Evolutionary conservation across 2,113 vertebrate species (phyloP).

Genomic region (Myocastor coypus): DNA sequence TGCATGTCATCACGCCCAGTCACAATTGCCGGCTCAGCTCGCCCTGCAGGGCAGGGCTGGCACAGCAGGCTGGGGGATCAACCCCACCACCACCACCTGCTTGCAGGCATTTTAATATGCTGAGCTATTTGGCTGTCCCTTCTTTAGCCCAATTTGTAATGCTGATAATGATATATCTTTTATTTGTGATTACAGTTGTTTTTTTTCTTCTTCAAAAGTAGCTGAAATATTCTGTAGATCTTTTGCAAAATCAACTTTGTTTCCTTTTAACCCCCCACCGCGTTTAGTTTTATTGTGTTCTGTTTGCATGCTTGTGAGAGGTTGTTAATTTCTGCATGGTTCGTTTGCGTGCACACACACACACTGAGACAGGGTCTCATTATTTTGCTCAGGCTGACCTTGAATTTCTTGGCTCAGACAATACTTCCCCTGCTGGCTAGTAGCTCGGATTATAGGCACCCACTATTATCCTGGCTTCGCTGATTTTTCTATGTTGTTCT

Average conservation of each 20-base stretch:
- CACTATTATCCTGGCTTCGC: background rate
- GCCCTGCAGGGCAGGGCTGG: no score
- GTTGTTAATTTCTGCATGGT: background rate
- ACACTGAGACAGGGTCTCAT: background rate
- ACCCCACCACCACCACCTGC: no score
- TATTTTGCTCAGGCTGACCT: background rate
- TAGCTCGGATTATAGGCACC: background rate
- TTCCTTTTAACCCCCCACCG: no score
- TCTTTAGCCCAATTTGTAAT: background rate
- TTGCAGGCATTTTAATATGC: no score
- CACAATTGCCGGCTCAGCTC: no score
- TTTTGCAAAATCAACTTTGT: slow-evolving; percentile 3
- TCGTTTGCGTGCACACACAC: background rate
- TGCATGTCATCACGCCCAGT: no score
- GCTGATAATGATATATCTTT: background rate
- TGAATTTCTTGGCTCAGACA: background rate
- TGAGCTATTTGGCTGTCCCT: no score
- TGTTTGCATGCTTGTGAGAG: background rate
- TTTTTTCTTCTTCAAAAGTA: background rate
- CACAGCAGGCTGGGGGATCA: no score
- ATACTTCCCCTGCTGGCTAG: background rate
- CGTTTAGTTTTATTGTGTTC: background rate
- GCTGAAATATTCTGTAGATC: background rate
- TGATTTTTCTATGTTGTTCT: background rate
- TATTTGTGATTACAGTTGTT: background rate